Evolutionary conservation across 2,797 vertebrate genomes (phyloP), one percentile per base, ranked within the genome.

Genomic region (Megaceryle alcyon): DNA sequence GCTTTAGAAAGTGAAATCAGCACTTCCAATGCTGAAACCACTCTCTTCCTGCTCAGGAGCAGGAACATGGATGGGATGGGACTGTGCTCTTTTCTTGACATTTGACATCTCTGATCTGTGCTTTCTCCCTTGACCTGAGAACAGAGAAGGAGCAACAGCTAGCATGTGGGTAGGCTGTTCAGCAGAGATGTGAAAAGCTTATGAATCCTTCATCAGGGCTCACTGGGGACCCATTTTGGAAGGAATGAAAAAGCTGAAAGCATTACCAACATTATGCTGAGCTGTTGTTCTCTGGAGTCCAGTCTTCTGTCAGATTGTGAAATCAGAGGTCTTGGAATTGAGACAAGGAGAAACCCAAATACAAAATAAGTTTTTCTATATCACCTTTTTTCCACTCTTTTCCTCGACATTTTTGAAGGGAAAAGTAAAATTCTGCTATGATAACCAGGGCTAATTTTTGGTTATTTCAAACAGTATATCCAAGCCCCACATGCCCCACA

Each of bases 331-430:
- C 72, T 93, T 88, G 66, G 75, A 92, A 87, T 41, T 88, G 88
- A 94, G 92, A 93, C 87, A 95, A 96, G 65, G 17, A 83, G 85
- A 97, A 96, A 92, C 37, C 46, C 77, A 93, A 88, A 96, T 83
- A 86, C 44, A 66, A 72, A 92, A 94, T 64, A 81, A 88, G 68
- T 87, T 95, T 94, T 81, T 39, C 87, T 82, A 8, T 76, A 86
- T 71, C 90, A 57, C 63, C 33, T 97, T 44, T 31, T 94, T 87
- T 96, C 88, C 88, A 68, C 5, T 54, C 26, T 91, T 92, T 63
- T 71, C 33, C 46, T 77, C 39, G 16, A 7, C 8, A 33, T 64
- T 92, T 83, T 69, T 53, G 6, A 78, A 78, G 19, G 15, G 10
- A 78, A 71, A 85, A 57, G 8, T 77, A 82, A 41, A 11, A 35